Conservation (phyloP, 1,140 invertebrate species). For the Contarinia nasturtii region DNA sequence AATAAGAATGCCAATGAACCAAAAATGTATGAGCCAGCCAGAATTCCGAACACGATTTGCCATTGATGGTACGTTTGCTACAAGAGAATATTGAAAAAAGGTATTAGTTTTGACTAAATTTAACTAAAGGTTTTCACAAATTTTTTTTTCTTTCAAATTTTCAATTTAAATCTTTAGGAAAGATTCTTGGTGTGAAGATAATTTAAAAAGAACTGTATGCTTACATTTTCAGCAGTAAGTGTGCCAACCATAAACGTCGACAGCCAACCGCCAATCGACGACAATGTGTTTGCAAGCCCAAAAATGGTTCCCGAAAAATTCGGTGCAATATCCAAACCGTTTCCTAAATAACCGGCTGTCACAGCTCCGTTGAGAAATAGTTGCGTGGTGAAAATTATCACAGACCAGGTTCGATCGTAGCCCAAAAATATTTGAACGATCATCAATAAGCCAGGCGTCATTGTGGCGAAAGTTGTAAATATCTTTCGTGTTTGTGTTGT, state of each 20-base stretch:
- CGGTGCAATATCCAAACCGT: constrained; percentile 75
- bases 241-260: constrained; percentile 69
- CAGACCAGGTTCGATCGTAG: constrained; percentile 41
- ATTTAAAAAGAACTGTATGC: no score
- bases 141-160: not conserved
- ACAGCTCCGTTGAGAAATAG: constrained; percentile 69
- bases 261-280: constrained; percentile 70
- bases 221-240: constrained; percentile 53
- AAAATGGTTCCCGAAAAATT: constrained; percentile 81
- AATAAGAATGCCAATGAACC: constrained; percentile 48
- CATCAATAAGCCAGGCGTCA: constrained; percentile 44
- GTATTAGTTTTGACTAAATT: constrained; percentile 18
- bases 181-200: no score
- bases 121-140: constrained; percentile 4
- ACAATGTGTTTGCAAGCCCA: constrained; percentile 76
- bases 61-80: constrained; percentile 46
- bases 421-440: constrained; percentile 47
- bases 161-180: not conserved
- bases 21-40: constrained; percentile 46
- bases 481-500: constrained; percentile 49
- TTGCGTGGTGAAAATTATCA: constrained; percentile 52
- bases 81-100: not conserved
- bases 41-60: constrained; percentile 69
- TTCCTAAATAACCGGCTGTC: constrained; percentile 72
- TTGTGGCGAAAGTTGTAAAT: constrained; percentile 42